Evolutionary conservation across 2,113 vertebrate genomes (phyloP).

Genomic region (Andinoacara biseriatus): DNA sequence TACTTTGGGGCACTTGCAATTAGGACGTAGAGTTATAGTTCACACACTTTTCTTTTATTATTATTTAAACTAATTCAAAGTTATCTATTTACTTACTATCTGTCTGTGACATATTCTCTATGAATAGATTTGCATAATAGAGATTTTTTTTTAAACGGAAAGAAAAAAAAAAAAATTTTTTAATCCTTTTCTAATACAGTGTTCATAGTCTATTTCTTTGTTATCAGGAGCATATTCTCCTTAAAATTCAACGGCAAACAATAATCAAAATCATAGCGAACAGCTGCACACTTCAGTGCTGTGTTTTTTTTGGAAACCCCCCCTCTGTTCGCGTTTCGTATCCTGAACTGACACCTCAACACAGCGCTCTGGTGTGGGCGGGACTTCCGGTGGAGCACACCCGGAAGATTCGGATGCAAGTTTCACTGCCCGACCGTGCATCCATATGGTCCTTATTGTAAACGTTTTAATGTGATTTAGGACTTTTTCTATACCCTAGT

Average conservation of each 20-base stretch:
- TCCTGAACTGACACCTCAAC: slow-evolving; percentile 74
- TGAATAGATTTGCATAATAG: too few species aligned
- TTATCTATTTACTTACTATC: background rate
- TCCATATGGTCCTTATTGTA: slow-evolving; percentile 66
- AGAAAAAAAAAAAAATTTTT: too few species aligned
- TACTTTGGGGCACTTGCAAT: background rate
- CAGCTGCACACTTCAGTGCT: background rate
- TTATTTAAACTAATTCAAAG: background rate
- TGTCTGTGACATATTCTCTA: too few species aligned
- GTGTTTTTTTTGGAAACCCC: slow-evolving; percentile 6
- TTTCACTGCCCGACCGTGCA: slow-evolving; percentile 31
- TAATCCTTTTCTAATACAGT: background rate
- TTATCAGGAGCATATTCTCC: background rate
- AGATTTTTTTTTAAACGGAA: too few species aligned
- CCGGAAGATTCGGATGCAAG: slow-evolving; percentile 74
- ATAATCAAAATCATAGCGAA: background rate
- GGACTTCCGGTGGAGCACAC: slow-evolving; percentile 70
- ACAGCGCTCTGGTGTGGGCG: slow-evolving; percentile 37
- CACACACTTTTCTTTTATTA: background rate
- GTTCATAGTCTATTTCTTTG: background rate
- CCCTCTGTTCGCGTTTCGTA: slow-evolving; percentile 45
- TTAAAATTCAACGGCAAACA: background rate
- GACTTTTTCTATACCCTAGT: slow-evolving; percentile 41
- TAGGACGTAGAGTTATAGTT: background rate
- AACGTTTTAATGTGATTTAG: slow-evolving; percentile 61